Percentiles rank a stretch among this genome's conserved stretches.
Evolutionary conservation across 1,140 invertebrate species (phyloP).

Genomic region (Potamilus streckersoni): DNA sequence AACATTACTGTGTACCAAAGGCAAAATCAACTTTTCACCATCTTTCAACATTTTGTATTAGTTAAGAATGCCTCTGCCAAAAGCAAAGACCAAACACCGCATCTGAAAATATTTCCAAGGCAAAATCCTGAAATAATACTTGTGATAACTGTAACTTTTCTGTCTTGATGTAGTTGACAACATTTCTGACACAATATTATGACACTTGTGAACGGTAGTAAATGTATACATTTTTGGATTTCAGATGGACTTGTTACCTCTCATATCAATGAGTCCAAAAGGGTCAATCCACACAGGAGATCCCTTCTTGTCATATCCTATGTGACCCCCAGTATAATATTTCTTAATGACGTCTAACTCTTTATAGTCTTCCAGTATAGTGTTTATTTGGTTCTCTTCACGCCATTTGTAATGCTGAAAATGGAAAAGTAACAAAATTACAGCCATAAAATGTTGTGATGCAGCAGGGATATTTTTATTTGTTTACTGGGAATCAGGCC

Average conservation of each 20-base stretch:
- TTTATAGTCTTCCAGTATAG: constrained; percentile 75
- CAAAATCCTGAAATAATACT: neutral
- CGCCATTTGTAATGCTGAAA: constrained; percentile 82
- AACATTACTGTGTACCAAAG: no score
- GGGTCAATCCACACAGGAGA: constrained; percentile 30
- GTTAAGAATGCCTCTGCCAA: no score
- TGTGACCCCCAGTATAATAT: constrained; percentile 18
- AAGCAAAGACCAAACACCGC: no score
- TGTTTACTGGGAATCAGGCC: neutral
- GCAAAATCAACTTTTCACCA: no score
- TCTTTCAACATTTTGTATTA: no score
- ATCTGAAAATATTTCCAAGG: no score
- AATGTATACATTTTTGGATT: constrained; percentile 16
- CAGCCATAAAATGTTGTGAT: neutral
- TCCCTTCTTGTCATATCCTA: constrained; percentile 18
- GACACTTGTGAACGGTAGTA: neutral
- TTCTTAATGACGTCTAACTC: constrained; percentile 14
- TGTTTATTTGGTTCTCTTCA: constrained; percentile 82
- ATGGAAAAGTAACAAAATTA: neutral
- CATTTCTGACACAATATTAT: neutral
- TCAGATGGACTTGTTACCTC: constrained; percentile 10
- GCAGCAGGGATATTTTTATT: neutral
- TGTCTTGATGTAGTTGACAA: neutral
- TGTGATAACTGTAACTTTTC: neutral
- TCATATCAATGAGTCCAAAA: constrained; percentile 30